These are phyloP conservation scores for Neosilurus hyrtlii DNA, from an alignment of 2,797 vertebrate genomes.

Conservation along the genomic window DNA sequence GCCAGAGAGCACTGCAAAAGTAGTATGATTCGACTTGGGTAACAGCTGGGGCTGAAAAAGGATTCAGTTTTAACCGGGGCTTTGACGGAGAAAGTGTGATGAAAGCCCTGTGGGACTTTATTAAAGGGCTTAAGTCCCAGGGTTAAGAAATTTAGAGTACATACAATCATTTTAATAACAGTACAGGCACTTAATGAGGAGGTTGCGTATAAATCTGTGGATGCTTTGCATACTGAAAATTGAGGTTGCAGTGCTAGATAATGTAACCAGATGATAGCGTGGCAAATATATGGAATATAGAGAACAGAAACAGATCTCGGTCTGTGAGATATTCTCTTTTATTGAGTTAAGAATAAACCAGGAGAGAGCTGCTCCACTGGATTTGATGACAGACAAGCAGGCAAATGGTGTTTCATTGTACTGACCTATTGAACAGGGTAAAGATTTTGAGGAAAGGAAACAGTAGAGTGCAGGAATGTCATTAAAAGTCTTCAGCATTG, in stretches of 20 bases:
- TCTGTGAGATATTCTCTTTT: neutral
- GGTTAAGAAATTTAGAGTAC: neutral
- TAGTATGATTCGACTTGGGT: neutral
- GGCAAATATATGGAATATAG: too few species aligned
- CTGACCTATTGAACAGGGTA: neutral
- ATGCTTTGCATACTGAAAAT: neutral
- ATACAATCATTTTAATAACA: neutral
- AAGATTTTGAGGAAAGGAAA: neutral
- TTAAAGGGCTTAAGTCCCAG: neutral
- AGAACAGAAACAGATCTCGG: neutral
- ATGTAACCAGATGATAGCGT: neutral
- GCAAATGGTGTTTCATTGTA: neutral
- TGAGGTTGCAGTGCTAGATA: neutral
- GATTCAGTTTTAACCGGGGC: neutral
- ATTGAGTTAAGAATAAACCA: neutral
- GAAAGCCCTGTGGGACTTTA: slow-evolving; percentile 1
- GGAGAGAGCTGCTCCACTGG: neutral
- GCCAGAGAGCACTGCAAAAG: too few species aligned
- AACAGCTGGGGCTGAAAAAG: neutral
- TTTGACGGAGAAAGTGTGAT: neutral
- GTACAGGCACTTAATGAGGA: neutral
- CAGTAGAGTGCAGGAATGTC: neutral
- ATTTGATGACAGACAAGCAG: neutral
- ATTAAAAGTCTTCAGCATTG: neutral
- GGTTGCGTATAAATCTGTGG: neutral